A percentile compares a stretch with the other conserved stretches of the same genome.
These are phyloP conservation scores for Entomyzon cyanotis DNA, from an alignment of 2,113 vertebrate genomes.

Conservation along the genomic window DNA sequence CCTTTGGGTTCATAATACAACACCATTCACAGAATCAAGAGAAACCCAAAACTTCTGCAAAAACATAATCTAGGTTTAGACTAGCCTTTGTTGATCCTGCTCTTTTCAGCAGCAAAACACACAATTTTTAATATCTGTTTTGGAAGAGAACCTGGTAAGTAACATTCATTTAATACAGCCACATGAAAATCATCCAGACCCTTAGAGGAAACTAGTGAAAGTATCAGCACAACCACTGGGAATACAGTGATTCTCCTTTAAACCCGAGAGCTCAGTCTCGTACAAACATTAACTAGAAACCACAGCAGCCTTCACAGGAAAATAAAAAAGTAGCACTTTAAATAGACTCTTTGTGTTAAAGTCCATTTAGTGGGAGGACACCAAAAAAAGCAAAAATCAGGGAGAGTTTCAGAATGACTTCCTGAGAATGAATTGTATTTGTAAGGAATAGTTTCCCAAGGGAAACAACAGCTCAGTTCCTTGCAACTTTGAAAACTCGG, in stretches of 20 bases:
- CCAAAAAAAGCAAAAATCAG: constrained; percentile 41
- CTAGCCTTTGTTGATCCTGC: background rate
- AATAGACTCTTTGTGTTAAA: constrained; percentile 56
- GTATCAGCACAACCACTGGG: background rate
- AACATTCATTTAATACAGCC: background rate
- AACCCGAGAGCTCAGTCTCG: background rate
- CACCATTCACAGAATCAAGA: background rate
- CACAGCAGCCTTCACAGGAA: constrained; percentile 27
- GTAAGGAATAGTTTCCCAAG: constrained; percentile 55
- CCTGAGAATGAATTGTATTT: constrained; percentile 52
- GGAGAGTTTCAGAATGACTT: constrained; percentile 50
- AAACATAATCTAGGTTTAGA: background rate
- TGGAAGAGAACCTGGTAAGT: background rate
- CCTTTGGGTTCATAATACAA: background rate
- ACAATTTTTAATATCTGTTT: background rate
- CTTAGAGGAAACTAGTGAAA: background rate
- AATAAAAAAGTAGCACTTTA: constrained; percentile 29
- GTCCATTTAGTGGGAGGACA: constrained; percentile 35
- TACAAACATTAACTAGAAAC: constrained; percentile 58
- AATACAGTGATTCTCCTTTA: constrained; percentile 25
- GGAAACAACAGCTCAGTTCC: constrained; percentile 9
- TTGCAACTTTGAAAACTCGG: background rate
- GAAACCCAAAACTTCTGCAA: background rate
- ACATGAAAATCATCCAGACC: background rate
- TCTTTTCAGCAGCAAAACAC: background rate